Conservation (phyloP, 2,888 invertebrate genomes). For the Pantelozetes paolii region DNA sequence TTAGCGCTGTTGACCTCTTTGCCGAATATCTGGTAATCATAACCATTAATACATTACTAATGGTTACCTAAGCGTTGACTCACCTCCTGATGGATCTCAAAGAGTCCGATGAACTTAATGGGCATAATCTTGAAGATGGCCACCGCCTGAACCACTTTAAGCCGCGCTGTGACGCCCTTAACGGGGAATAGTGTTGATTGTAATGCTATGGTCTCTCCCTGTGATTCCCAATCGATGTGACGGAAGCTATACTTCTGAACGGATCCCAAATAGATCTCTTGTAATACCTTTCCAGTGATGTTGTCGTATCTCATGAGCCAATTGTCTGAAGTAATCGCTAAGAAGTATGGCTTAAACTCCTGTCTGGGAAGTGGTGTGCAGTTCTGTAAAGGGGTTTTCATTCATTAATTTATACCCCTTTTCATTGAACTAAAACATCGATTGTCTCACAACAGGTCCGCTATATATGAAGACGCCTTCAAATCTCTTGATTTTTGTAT, state of each 20-base stretch:
- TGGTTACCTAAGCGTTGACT: background rate
- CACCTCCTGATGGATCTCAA: conserved; percentile 35
- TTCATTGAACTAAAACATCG: background rate
- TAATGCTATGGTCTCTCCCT: conserved; percentile 28
- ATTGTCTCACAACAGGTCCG: conserved; percentile 30
- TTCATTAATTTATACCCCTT: too few species aligned
- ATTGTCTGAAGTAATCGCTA: conserved; percentile 36
- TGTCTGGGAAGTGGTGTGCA: conserved; percentile 15
- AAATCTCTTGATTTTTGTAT: conserved; percentile 27
- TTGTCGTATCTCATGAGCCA: conserved; percentile 39
- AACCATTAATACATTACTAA: background rate
- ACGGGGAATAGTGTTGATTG: conserved; percentile 33
- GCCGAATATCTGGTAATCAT: conserved; percentile 23
- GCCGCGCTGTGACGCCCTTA: background rate
- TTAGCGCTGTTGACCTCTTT: conserved; percentile 38
- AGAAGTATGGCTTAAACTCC: conserved; percentile 34
- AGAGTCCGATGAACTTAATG: conserved; percentile 36
- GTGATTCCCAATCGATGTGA: conserved; percentile 41
- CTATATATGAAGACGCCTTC: conserved; percentile 32
- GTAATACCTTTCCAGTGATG: conserved; percentile 34
- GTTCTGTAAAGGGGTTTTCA: too few species aligned
- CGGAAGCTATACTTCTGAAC: conserved; percentile 30
- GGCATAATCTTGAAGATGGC: conserved; percentile 39
- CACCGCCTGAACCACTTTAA: conserved; percentile 32
- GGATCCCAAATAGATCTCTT: conserved; percentile 41